Evolutionary conservation across 2,113 vertebrate species (phyloP).

Genomic region (Gnathonemus echidnorhynchus): DNA sequence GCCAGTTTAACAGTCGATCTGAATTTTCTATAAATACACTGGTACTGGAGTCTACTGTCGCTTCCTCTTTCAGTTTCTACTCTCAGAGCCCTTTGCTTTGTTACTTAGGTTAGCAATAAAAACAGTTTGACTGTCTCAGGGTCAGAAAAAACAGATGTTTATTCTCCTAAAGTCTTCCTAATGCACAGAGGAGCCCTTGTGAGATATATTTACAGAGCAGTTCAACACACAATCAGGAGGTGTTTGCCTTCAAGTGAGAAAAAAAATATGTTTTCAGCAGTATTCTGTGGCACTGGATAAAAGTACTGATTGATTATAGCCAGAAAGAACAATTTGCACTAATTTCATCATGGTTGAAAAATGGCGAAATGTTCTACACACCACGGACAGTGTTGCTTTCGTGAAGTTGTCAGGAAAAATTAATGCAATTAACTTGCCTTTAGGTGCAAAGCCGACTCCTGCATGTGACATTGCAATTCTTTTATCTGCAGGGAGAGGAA

Average conservation of each 20-base stretch:
- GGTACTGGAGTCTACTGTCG: background rate
- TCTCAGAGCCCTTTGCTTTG: background rate
- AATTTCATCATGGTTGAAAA: constrained; percentile 63
- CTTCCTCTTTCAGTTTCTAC: too few species aligned
- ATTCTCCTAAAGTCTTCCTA: constrained; percentile 46
- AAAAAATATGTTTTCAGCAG: constrained; percentile 57
- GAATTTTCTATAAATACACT: background rate
- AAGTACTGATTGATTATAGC: constrained; percentile 71
- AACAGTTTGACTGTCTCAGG: constrained; percentile 29
- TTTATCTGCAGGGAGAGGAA: constrained; percentile 58
- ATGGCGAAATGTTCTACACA: constrained; percentile 52
- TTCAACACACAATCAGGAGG: constrained; percentile 54
- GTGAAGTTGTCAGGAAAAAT: constrained; percentile 62
- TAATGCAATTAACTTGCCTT: constrained; percentile 61
- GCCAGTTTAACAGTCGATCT: background rate
- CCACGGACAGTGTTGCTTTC: constrained; percentile 51
- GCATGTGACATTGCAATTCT: constrained; percentile 65
- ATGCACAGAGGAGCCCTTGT: constrained; percentile 46
- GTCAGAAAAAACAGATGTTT: constrained; percentile 41
- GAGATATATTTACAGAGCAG: constrained; percentile 65
- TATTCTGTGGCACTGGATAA: constrained; percentile 50
- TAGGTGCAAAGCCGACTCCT: constrained; percentile 54
- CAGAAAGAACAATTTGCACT: constrained; percentile 61
- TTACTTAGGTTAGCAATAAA: constrained; percentile 35
- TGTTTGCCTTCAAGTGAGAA: constrained; percentile 58